These are phyloP conservation scores for Mustela nigripes DNA, from an alignment of 2,113 vertebrate genomes.

Conservation along the genomic window DNA sequence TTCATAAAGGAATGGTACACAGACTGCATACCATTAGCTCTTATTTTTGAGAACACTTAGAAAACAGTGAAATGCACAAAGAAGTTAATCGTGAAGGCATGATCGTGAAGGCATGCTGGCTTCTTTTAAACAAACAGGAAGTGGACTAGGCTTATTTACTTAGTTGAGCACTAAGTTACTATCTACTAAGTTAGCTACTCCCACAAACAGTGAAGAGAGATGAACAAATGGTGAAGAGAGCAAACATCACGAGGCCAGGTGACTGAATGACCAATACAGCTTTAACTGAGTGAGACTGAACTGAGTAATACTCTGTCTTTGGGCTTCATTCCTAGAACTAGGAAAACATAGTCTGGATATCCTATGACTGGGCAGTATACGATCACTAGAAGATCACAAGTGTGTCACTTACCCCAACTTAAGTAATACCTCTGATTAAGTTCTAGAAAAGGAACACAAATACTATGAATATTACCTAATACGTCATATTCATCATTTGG, in stretches of 20 bases:
- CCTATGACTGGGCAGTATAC: fast-evolving
- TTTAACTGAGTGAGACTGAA: not conserved
- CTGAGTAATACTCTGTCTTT: not conserved
- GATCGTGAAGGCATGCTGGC: not conserved
- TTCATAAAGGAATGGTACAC: not conserved
- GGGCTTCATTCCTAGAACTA: not conserved
- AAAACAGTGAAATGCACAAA: not conserved
- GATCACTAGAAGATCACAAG: not conserved
- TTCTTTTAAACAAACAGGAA: conserved; percentile 7
- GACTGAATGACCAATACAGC: not conserved
- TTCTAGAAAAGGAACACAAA: not conserved
- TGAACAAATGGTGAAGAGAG: not conserved
- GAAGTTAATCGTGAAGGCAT: not conserved
- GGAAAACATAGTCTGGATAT: not conserved
- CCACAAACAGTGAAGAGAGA: not conserved
- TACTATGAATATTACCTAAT: not conserved
- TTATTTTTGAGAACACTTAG: not conserved
- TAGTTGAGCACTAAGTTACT: not conserved
- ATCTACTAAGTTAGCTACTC: not conserved
- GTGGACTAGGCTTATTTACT: not conserved
- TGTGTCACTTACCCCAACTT: not conserved
- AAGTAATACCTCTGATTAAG: not conserved
- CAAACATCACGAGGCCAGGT: not conserved
- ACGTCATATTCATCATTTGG: not conserved
- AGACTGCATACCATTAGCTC: not conserved